Conservation (phyloP, 37 sponge, comb jelly and placozoan species). For the Oopsacas minuta region DNA sequence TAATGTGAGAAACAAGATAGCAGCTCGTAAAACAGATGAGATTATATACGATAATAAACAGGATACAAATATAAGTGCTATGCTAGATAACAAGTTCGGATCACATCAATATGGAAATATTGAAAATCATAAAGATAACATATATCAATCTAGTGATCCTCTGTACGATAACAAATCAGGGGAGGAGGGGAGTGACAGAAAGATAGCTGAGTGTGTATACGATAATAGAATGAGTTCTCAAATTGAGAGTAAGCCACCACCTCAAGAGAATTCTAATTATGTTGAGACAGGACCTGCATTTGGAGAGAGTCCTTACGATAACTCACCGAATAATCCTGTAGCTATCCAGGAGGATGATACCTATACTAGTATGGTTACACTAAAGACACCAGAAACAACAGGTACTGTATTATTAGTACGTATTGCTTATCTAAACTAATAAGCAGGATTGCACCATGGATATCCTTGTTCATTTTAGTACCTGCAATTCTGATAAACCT, state of each 20-base stretch:
- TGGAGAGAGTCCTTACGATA: conserved; percentile 8
- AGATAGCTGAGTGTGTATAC: neutral
- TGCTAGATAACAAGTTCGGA: neutral
- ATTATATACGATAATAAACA: neutral
- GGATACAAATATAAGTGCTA: neutral
- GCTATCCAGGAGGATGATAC: neutral
- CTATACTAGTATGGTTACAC: neutral
- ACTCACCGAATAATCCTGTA: neutral
- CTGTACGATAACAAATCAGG: neutral
- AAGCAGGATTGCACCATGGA: neutral
- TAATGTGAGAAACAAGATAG: neutral
- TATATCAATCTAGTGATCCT: neutral
- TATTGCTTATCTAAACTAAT: too few species aligned
- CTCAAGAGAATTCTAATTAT: neutral
- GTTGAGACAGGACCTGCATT: neutral
- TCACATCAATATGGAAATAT: neutral
- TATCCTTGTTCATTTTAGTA: too few species aligned
- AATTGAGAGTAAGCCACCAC: neutral
- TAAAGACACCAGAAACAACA: neutral
- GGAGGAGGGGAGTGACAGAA: neutral
- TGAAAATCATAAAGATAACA: neutral
- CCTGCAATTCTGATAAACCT: too few species aligned
- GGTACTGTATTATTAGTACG: neutral
- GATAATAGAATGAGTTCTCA: neutral
- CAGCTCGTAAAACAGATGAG: neutral